Evolutionary conservation across 2,113 vertebrate genomes (phyloP), one percentile per base, ranked within the genome.

Genomic region (Plecturocebus donacophilus): DNA sequence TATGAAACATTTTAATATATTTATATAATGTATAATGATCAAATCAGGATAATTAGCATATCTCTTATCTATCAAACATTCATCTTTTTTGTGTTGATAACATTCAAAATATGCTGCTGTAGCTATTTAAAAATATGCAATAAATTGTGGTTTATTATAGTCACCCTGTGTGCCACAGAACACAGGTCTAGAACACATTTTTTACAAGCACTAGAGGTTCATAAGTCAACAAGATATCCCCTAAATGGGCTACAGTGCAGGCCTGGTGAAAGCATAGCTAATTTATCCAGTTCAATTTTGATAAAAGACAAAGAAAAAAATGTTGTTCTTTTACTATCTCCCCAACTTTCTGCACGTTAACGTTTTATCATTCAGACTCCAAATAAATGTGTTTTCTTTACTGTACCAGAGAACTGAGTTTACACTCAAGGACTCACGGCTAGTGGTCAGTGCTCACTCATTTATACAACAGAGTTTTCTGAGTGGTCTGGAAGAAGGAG

Each of bases 211-310:
- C n/a, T 21, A 27, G 32, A 58, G 49, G 10, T 49, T 94, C n/a
- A 42, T 10, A 81, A 58, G 32, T 30, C n/a, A 87, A 76, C 42
- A 40, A 71, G 17, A 40, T 6, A 47, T 32, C 54, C 40, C 4
- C 9, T 80, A 23, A 91, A 87, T n/a, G 19, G 68, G 9, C 19
- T 49, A 85, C 3, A 70, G 66, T 6, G 17, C 4, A 38, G 20
- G 38, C 35, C n/a, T 75, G 35, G 35, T 97, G 76, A 80, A 83
- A 79, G 92, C 35, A 84, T 45, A 58, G n/a, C n/a, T 56, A 35
- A 91, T 86, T 89, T 61, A 80, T 32, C n/a, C 21, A 54, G 52
- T 8, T 80, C 45, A 79, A 11, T 82, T 95, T 93, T 68, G 95
- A 19, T 64, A 58, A 95, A 87, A 80, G 25, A 52, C 61, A 49